These are phyloP conservation scores for Phainopepla nitens DNA, from an alignment of 2,113 vertebrate species.

Conservation along the genomic window DNA sequence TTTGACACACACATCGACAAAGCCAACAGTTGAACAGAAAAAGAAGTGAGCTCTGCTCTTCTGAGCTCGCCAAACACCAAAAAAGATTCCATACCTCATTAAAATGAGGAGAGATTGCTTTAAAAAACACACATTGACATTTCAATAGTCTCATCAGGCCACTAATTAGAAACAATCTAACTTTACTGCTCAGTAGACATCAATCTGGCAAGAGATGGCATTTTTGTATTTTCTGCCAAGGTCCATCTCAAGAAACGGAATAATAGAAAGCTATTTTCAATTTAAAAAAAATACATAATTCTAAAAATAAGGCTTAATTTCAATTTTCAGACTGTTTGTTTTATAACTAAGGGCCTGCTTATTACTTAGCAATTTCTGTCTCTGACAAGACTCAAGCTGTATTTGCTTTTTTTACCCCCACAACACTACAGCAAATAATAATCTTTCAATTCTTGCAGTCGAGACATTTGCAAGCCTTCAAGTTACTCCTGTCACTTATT, in stretches of 20 bases:
- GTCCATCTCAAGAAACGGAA: neutral
- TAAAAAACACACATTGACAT: neutral
- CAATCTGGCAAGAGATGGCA: neutral
- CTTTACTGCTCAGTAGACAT: neutral
- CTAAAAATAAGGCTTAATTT: neutral
- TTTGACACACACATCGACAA: rapidly evolving
- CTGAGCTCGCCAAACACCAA: neutral
- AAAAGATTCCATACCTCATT: neutral
- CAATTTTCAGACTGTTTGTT: neutral
- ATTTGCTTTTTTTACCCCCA: neutral
- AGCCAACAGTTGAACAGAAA: neutral
- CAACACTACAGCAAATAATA: neutral
- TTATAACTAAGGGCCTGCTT: neutral
- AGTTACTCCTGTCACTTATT: neutral
- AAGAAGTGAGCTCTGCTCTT: neutral
- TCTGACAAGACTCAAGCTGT: neutral
- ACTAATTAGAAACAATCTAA: neutral
- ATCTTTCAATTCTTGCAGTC: neutral
- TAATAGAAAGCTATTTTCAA: neutral
- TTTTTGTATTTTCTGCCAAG: neutral
- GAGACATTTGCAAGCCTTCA: neutral
- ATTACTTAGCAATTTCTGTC: neutral
- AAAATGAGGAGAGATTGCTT: neutral
- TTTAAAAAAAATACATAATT: neutral
- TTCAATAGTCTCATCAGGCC: neutral